These are phyloP conservation scores for Rhagophthalmus giganteus DNA, from an alignment of 2,888 invertebrate species.

Conservation along the genomic window DNA sequence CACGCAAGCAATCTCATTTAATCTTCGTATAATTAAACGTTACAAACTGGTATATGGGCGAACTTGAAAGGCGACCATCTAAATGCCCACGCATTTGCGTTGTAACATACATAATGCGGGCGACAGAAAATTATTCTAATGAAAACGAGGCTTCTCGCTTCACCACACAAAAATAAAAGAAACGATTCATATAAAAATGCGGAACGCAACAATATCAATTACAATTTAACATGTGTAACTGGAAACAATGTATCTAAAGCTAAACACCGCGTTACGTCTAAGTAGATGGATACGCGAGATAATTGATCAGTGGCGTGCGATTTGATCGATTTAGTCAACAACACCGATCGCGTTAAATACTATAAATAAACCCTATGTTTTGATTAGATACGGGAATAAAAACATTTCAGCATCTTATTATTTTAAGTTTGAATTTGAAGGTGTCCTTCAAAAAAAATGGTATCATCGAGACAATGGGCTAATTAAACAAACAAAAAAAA, in stretches of 20 bases:
- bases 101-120: conserved; percentile 22
- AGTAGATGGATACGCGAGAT: conserved; percentile 25
- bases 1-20: conserved; percentile 4
- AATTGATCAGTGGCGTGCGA: conserved; percentile 26
- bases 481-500: too few relatives aligned
- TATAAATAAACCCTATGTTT: neutral
- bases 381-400: too few relatives aligned
- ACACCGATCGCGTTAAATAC: neutral
- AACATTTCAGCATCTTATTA: too few relatives aligned
- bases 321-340: neutral
- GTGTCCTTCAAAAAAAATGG: too few relatives aligned
- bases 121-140: conserved; percentile 32
- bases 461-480: too few relatives aligned
- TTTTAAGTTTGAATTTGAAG: too few relatives aligned
- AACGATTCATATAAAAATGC: conserved; percentile 25
- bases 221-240: conserved; percentile 26
- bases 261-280: conserved; percentile 27
- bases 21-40: conserved; percentile 15
- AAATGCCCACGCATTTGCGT: conserved; percentile 25
- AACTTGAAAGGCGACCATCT: conserved; percentile 16
- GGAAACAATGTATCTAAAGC: conserved; percentile 19
- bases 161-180: conserved; percentile 25
- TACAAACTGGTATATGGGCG: conserved; percentile 7
- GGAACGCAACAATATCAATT: conserved; percentile 29
- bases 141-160: conserved; percentile 26